Conservation (phyloP, 2,888 invertebrate genomes). For the Tipula vernalis region DNA sequence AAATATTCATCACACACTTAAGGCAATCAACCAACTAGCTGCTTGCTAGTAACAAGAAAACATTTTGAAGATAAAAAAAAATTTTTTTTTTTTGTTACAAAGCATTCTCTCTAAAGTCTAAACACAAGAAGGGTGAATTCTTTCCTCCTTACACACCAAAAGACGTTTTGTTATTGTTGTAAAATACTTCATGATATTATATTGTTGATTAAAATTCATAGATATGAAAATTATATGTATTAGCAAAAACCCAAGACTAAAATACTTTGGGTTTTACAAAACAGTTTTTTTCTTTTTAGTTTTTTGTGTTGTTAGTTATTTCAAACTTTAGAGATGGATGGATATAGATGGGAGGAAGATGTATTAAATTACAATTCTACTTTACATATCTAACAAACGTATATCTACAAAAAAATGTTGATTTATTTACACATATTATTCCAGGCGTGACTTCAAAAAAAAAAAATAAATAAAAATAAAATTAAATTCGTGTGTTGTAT, state of each 20-base stretch:
- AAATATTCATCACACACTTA: background rate
- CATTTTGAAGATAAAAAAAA: background rate
- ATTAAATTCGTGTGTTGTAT: background rate
- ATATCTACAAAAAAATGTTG: background rate
- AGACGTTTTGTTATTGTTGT: background rate
- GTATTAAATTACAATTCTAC: background rate
- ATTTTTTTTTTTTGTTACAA: background rate
- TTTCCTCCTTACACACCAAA: background rate
- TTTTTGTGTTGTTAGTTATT: background rate
- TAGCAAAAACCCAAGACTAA: background rate
- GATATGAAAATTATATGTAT: background rate
- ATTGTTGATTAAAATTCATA: constrained; percentile 4
- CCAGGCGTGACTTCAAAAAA: background rate
- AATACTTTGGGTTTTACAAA: background rate
- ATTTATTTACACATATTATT: background rate
- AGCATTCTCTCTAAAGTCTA: background rate
- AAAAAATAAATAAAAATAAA: background rate
- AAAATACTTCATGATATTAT: background rate
- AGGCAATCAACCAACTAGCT: background rate
- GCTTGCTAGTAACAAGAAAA: background rate
- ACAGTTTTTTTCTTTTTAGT: background rate
- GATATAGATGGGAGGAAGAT: background rate
- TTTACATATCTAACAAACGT: background rate
- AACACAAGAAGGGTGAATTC: background rate
- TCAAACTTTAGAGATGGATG: background rate